A percentile compares a stretch with the other conserved stretches of the same genome.
These are phyloP conservation scores for Micrastur ruficollis DNA, from an alignment of 2,797 vertebrate genomes.

Conservation along the genomic window DNA sequence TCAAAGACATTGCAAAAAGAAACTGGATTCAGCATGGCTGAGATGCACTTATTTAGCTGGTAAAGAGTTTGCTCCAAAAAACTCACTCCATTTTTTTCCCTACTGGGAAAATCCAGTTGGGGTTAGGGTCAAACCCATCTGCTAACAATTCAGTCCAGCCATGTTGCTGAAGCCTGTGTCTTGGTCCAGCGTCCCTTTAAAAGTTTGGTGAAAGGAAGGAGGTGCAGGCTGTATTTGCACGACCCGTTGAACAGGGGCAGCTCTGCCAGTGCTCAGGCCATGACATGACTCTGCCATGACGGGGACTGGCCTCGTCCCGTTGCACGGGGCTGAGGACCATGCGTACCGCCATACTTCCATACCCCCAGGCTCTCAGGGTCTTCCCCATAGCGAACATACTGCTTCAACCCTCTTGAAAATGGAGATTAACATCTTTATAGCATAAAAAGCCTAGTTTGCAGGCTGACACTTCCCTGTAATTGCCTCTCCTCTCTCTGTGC, in stretches of 20 bases:
- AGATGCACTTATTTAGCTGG: background rate
- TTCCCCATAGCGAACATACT: background rate
- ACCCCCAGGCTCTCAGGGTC: background rate
- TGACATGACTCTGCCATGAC: background rate
- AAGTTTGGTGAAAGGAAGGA: background rate
- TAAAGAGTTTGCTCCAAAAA: background rate
- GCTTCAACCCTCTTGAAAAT: background rate
- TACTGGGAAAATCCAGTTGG: background rate
- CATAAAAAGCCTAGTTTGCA: background rate
- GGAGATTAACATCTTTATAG: background rate
- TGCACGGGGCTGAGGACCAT: rapidly evolving
- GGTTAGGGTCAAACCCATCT: background rate
- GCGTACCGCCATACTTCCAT: background rate
- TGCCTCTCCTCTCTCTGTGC: background rate
- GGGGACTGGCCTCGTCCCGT: rapidly evolving
- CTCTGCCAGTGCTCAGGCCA: background rate
- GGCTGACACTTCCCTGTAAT: background rate
- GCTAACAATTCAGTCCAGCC: background rate
- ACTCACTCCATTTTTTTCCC: background rate
- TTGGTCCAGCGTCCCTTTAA: background rate
- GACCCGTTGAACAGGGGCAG: background rate
- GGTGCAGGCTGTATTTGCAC: background rate
- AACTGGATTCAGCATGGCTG: background rate
- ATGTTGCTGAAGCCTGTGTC: background rate
- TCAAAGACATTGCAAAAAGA: background rate